Percentiles rank a stretch among this genome's conserved stretches.
phyloP scores from a whole-genome alignment of 2,113 vertebrate genomes.

The Calidris pugnax region DNA sequence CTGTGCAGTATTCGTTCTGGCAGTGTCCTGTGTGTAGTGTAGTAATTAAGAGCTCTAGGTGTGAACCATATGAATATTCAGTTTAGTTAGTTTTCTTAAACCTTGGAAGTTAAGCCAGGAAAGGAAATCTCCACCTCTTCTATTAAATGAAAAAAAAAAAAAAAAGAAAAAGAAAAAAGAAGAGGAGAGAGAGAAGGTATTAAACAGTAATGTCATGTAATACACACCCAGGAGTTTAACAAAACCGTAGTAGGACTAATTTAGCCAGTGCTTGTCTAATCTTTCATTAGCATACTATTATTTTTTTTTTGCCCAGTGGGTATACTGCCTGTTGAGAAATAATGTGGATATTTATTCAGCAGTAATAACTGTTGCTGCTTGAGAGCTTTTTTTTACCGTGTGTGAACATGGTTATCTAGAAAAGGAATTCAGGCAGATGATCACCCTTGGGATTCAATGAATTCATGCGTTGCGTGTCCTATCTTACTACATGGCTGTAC shows the following conservation, averaged over 20 bases:
- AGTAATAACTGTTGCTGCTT: constrained; percentile 38
- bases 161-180: not conserved
- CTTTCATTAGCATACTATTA: constrained; percentile 7
- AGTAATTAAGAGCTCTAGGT: not conserved
- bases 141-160: not conserved
- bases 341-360: not conserved
- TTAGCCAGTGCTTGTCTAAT: constrained; percentile 4
- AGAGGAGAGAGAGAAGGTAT: not conserved
- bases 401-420: constrained; percentile 15
- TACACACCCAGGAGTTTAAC: not conserved
- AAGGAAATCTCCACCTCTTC: not conserved
- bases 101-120: not conserved
- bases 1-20: not conserved
- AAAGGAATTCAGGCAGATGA: constrained; percentile 34
- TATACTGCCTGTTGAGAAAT: constrained; percentile 1
- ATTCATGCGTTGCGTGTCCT: not conserved
- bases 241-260: constrained; percentile 19
- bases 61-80: not conserved
- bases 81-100: not conserved
- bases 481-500: not conserved
- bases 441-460: constrained; percentile 27
- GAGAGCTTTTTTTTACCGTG: not conserved
- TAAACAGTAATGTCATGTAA: not conserved
- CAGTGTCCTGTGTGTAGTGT: not conserved
- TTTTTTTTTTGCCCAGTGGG: constrained; percentile 22